Evolutionary conservation across 2,888 invertebrate species (phyloP).

Genomic region (Phaonia tiefii): DNA sequence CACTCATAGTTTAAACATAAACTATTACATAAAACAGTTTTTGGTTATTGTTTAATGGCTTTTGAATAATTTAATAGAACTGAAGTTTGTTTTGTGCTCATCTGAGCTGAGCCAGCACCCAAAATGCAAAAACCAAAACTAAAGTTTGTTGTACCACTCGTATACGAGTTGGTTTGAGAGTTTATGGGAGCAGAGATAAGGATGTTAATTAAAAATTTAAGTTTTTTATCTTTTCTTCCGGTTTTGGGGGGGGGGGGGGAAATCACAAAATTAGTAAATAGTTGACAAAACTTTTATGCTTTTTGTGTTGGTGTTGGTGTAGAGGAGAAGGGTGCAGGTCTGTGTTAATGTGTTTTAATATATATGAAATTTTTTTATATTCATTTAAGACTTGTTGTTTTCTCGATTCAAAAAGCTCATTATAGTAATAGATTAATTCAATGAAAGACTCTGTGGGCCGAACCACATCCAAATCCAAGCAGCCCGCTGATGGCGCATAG

Average conservation of each 20-base stretch:
- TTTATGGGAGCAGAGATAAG: slow-evolving; percentile 56
- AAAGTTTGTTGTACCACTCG: slow-evolving; percentile 69
- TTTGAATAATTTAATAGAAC: slow-evolving; percentile 65
- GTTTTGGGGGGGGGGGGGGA: too few species aligned
- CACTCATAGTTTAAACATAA: slow-evolving; percentile 45
- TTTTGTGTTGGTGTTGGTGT: too few species aligned
- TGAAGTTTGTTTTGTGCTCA: slow-evolving; percentile 54
- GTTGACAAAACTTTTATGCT: slow-evolving; percentile 27
- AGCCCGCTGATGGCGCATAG: too few species aligned
- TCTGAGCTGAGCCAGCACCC: slow-evolving; percentile 24
- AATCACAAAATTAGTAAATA: slow-evolving; percentile 20
- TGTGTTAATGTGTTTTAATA: slow-evolving; percentile 6
- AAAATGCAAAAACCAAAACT: slow-evolving; percentile 67
- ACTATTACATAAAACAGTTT: slow-evolving; percentile 56
- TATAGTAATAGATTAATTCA: too few species aligned
- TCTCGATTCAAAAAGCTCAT: too few species aligned
- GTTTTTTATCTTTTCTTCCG: slow-evolving; percentile 18
- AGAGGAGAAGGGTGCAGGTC: too few species aligned
- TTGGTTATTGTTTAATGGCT: slow-evolving; percentile 66
- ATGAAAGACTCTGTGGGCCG: too few species aligned
- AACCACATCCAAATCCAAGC: too few species aligned
- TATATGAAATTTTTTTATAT: too few species aligned
- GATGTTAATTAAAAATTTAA: slow-evolving; percentile 59
- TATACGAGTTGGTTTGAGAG: slow-evolving; percentile 38
- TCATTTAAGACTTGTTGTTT: too few species aligned